phyloP scores from a whole-genome alignment of 2,113 vertebrate species.

The Dasyornis broadbenti region DNA sequence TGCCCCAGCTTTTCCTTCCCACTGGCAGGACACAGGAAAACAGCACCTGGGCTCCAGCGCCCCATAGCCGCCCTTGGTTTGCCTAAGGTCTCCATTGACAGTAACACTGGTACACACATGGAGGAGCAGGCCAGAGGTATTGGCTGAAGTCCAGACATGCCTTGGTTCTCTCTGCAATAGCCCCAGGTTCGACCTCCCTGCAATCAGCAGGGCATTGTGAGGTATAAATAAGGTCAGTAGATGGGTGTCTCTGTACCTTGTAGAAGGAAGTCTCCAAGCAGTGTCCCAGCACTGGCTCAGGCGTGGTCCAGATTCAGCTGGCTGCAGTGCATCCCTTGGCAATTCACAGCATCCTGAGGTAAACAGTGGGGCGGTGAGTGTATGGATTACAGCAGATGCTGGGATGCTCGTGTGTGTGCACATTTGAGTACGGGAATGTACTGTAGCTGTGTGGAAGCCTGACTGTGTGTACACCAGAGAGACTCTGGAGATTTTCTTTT shows the following conservation, averaged over 20 bases:
- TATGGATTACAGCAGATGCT: not conserved
- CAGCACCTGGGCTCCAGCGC: not conserved
- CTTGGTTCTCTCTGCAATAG: not conserved
- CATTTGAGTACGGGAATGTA: not conserved
- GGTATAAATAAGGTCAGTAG: not conserved
- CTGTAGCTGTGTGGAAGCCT: not conserved
- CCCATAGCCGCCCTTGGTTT: not conserved
- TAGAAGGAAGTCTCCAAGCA: not conserved
- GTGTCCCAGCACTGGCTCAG: not conserved
- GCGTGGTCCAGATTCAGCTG: not conserved
- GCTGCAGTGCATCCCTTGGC: not conserved
- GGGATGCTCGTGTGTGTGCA: not conserved
- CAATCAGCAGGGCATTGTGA: accelerated
- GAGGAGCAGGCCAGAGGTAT: not conserved
- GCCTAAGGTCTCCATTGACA: not conserved
- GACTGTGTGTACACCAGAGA: not conserved
- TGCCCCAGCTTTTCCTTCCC: not conserved
- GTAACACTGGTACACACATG: not conserved
- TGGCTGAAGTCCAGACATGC: not conserved
- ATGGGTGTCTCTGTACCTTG: not conserved
- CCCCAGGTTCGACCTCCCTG: not conserved
- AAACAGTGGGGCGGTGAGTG: not conserved
- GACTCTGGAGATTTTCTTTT: not conserved
- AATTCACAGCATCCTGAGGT: not conserved
- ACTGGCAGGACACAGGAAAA: not conserved